phyloP scores from a whole-genome alignment of 2,797 vertebrate species.

The Diplodus sargus region DNA sequence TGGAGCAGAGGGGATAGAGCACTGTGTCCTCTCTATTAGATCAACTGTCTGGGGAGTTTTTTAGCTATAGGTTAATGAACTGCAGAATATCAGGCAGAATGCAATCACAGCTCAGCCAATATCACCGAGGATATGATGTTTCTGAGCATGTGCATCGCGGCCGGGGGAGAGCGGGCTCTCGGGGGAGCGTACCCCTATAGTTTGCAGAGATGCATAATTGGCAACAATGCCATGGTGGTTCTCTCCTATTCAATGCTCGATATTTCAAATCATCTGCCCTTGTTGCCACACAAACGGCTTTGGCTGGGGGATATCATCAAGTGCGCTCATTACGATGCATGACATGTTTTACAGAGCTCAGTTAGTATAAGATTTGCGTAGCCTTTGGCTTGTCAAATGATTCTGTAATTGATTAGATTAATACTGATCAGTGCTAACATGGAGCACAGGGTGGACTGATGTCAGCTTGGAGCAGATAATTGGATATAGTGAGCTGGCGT shows the following conservation, averaged over 20 bases:
- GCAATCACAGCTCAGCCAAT: constrained; percentile 80
- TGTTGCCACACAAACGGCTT: constrained; percentile 60
- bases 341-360: constrained; percentile 68
- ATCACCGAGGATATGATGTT: constrained; percentile 71
- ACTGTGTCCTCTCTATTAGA: constrained; percentile 81
- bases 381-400: constrained; percentile 85
- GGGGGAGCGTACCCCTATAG: constrained; percentile 59
- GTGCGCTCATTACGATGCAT: constrained; percentile 78
- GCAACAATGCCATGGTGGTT: constrained; percentile 62
- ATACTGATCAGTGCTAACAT: constrained; percentile 83
- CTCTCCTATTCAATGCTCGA: constrained; percentile 65
- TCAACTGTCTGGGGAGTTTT: constrained; percentile 82
- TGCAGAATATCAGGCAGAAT: constrained; percentile 78
- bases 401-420: constrained; percentile 87
- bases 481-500: constrained; percentile 69
- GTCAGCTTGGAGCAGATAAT: constrained; percentile 72
- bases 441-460: constrained; percentile 72
- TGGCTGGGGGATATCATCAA: constrained; percentile 66
- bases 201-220: constrained; percentile 78
- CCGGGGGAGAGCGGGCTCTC: constrained; percentile 62
- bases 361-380: constrained; percentile 82
- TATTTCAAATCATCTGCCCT: constrained; percentile 70
- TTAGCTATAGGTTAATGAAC: constrained; percentile 87
- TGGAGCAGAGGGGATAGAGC: constrained; percentile 76
- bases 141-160: constrained; percentile 55